Conservation (phyloP, 2,888 invertebrate species). For the Drosophila formosana region DNA sequence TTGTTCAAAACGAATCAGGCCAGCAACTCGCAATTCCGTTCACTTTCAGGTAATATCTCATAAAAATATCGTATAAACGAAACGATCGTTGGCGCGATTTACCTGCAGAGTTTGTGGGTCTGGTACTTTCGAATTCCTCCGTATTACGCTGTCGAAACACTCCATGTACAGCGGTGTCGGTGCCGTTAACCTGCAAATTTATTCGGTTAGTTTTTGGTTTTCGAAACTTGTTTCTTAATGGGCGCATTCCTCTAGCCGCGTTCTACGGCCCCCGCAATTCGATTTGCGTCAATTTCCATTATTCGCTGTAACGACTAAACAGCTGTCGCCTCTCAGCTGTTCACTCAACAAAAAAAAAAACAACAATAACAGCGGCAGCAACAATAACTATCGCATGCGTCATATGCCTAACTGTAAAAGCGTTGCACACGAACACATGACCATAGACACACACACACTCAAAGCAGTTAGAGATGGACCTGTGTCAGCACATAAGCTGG, state of each 20-base stretch:
- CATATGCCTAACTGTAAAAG: conserved; percentile 30
- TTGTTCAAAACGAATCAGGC: neutral
- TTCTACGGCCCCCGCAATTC: conserved; percentile 14
- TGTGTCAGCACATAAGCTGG: neutral
- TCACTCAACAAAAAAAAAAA: conserved; percentile 10
- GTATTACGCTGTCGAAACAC: conserved; percentile 81
- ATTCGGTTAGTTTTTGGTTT: conserved; percentile 38
- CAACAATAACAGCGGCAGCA: conserved; percentile 13
- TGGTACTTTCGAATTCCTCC: conserved; percentile 79
- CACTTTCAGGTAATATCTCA: conserved; percentile 38
- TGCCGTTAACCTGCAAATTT: conserved; percentile 74
- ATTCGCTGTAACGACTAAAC: conserved; percentile 28
- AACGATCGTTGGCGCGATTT: conserved; percentile 7
- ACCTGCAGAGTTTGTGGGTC: conserved; percentile 73
- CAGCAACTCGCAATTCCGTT: conserved; percentile 37
- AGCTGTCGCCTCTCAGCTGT: conserved; percentile 59
- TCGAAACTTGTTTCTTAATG: conserved; percentile 34
- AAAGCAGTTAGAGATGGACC: conserved; percentile 32
- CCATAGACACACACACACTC: conserved; percentile 5
- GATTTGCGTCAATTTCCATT: conserved; percentile 4
- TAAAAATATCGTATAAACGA: conserved; percentile 20
- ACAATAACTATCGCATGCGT: conserved; percentile 44
- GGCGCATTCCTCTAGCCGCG: conserved; percentile 25
- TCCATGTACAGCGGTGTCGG: conserved; percentile 80
- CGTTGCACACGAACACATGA: conserved; percentile 41